Conservation (phyloP, 2,797 vertebrate species). For the Columba guinea region DNA sequence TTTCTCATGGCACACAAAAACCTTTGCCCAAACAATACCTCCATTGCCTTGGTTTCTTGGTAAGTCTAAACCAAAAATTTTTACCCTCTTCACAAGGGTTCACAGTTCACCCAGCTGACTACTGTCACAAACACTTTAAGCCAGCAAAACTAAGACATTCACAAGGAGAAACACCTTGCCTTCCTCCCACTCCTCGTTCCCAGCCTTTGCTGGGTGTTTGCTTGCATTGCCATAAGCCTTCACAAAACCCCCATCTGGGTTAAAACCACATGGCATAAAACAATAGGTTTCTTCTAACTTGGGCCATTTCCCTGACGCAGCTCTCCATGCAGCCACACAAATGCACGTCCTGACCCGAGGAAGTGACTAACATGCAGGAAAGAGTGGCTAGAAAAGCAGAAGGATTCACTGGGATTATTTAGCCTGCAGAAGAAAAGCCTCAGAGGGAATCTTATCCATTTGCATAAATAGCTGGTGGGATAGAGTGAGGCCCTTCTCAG, state of each 20-base stretch:
- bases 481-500: background rate
- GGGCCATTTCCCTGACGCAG: background rate
- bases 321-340: background rate
- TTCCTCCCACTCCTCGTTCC: background rate
- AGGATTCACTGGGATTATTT: background rate
- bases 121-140: background rate
- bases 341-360: background rate
- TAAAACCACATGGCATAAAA: background rate
- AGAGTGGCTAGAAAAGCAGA: background rate
- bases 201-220: background rate
- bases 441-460: background rate
- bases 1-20: background rate
- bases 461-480: background rate
- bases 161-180: background rate
- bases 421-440: constrained; percentile 8
- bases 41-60: background rate
- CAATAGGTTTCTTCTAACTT: background rate
- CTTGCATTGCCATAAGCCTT: background rate
- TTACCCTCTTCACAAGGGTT: background rate
- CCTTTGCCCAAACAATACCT: background rate
- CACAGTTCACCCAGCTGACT: background rate
- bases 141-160: background rate
- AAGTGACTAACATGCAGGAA: background rate
- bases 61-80: background rate
- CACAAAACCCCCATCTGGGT: fast-evolving